A percentile compares a stretch with the other conserved stretches of the same genome.
Evolutionary conservation across 2,888 invertebrate genomes (phyloP).

Genomic region (Drosophila barbarae): DNA sequence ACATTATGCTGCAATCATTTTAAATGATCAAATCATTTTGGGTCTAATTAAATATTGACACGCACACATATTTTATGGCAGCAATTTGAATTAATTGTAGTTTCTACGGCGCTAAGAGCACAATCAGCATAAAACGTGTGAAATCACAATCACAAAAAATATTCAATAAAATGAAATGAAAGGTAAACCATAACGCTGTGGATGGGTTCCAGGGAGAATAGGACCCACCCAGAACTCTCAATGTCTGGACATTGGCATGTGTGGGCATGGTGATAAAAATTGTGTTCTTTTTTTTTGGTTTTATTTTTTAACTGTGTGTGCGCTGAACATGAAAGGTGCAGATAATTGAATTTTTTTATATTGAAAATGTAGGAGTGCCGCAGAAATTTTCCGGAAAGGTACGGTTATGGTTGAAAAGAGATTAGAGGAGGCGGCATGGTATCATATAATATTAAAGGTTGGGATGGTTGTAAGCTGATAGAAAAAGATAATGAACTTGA

Average conservation of each 20-base stretch:
- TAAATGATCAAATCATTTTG: conserved; percentile 26
- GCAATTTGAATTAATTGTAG: conserved; percentile 58
- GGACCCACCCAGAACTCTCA: conserved; percentile 3
- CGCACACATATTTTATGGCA: conserved; percentile 49
- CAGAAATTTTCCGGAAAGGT: conserved; percentile 22
- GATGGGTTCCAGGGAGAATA: background rate
- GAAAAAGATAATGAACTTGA: background rate
- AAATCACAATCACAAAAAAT: conserved; percentile 47
- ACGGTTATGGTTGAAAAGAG: conserved; percentile 1
- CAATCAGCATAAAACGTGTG: conserved; percentile 59
- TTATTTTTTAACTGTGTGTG: conserved; percentile 14
- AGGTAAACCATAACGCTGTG: conserved; percentile 12
- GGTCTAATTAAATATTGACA: conserved; percentile 54
- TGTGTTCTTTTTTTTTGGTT: conserved; percentile 18
- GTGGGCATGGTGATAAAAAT: conserved; percentile 27
- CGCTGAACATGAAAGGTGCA: conserved; percentile 43
- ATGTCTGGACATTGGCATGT: background rate
- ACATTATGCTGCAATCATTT: conserved; percentile 5
- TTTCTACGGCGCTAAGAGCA: conserved; percentile 39
- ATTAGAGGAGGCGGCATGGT: conserved; percentile 7
- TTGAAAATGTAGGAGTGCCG: conserved; percentile 34
- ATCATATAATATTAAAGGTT: background rate
- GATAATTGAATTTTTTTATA: conserved; percentile 62
- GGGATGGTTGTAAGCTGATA: background rate
- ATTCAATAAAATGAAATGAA: conserved; percentile 36